phyloP scores from a whole-genome alignment of 1,140 invertebrate genomes.

The Cotesia chilonis region DNA sequence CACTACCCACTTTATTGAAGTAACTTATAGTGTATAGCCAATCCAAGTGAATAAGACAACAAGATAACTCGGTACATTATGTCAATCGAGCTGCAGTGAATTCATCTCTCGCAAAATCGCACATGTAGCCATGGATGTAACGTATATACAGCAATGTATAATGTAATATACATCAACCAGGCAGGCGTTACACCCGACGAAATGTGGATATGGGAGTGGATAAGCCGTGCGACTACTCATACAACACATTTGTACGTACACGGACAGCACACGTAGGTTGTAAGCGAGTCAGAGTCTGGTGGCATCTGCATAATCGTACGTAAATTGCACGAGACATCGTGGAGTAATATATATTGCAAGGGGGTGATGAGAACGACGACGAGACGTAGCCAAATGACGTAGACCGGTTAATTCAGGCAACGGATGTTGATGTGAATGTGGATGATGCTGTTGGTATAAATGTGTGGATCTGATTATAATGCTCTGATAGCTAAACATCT shows the following conservation, averaged over 20 bases:
- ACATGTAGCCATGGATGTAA: slow-evolving; percentile 4
- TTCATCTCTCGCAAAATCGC: not conserved
- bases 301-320: slow-evolving; percentile 47
- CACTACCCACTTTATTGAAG: slow-evolving; percentile 21
- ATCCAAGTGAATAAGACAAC: slow-evolving; percentile 15
- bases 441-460: not conserved
- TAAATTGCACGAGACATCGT: slow-evolving; percentile 45
- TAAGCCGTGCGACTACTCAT: not conserved
- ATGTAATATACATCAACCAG: slow-evolving; percentile 15
- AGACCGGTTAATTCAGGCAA: slow-evolving; percentile 38
- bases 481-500: no score
- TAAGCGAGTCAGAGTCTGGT: slow-evolving; percentile 33
- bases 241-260: not conserved
- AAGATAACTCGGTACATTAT: slow-evolving; percentile 1
- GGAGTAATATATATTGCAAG: slow-evolving; percentile 38
- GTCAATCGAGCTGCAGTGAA: slow-evolving; percentile 30
- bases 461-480: no score
- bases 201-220: slow-evolving; percentile 25
- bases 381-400: slow-evolving; percentile 27
- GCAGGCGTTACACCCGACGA: slow-evolving; percentile 13
- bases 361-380: not conserved
- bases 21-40: slow-evolving; percentile 26
- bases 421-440: slow-evolving; percentile 22
- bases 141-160: not conserved
- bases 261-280: not conserved